Evolutionary conservation across 2,888 invertebrate species (phyloP), one percentile per base, ranked within the genome.

Genomic region (Copidosoma aretas): DNA sequence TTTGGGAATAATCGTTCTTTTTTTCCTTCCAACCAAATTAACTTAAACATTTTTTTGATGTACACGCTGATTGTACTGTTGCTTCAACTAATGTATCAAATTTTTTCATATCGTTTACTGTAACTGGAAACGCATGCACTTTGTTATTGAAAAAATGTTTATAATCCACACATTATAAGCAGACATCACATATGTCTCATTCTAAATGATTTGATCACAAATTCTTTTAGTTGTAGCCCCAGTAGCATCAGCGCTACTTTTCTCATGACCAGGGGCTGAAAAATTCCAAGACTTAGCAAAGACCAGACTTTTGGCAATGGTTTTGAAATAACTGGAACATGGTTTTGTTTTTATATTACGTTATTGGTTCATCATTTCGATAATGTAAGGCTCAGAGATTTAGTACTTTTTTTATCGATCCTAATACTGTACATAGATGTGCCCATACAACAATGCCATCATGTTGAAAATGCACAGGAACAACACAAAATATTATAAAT

Each of bases 291-390:
- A 51, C 57, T 21, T 46, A 17, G 10, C 54, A 1, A 1, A 64
- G 61, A 41, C 41, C 22, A 5, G 67, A 25, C 19, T 57, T 57
- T 24, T 59, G 21, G 14, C 60, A 71, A 65, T 61, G 54, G 12
- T 64, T 15, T 19, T 60, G 24, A 66, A 71, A 62, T n/a, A 67
- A 54, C 58, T 39, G 59, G 21, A 71, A 71, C 49, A 64, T 67
- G 15, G 43, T 61, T 51, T 63, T 68, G 24, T 71, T 68, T 56
- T 68, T 65, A 41, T 68, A 68, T 56, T 71, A 66, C 14, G 65
- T 58, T 21, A 41, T 49, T 1, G 65, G 65, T 3, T 61, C 67
- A 39, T 71, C 71, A 12, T 54, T 65, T 61, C 68, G 63, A 39
- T 65, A 39, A 54, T 68, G 63, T 10, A 71, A 17, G 22, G 19